phyloP scores from a whole-genome alignment of 1,140 invertebrate species.

The Bombus confusus region DNA sequence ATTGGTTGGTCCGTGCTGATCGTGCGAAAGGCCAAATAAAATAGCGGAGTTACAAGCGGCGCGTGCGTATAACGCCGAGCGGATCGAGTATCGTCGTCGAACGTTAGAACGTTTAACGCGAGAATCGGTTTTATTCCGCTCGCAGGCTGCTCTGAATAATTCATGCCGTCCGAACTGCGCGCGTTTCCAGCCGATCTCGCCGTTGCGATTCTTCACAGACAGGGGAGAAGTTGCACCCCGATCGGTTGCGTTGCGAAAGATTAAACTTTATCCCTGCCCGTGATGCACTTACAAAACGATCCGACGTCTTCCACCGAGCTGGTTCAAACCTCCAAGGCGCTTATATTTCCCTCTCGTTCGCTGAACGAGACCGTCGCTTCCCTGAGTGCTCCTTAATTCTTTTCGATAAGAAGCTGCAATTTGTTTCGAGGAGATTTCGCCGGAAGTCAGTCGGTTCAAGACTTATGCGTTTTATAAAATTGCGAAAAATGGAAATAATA shows the following conservation, averaged over 20 bases:
- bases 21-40: constrained; percentile 30
- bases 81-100: constrained; percentile 36
- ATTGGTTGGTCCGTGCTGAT: neutral
- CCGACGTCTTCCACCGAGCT: neutral
- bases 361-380: no score
- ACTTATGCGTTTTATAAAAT: no score
- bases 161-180: constrained; percentile 34
- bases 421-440: no score
- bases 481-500: no score
- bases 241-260: constrained; percentile 53
- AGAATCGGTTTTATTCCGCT: constrained; percentile 54
- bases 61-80: constrained; percentile 31
- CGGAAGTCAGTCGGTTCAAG: no score
- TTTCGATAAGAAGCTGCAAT: no score
- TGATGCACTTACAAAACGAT: constrained; percentile 46
- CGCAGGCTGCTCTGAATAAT: constrained; percentile 47
- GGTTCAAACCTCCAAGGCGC: neutral
- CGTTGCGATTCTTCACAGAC: constrained; percentile 37
- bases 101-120: constrained; percentile 52
- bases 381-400: no score
- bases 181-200: constrained; percentile 17
- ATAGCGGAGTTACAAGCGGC: constrained; percentile 23
- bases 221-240: constrained; percentile 34
- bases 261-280: constrained; percentile 40
- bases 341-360: neutral